Percentiles rank a stretch among this genome's conserved stretches.
Evolutionary conservation across 2,888 invertebrate species (phyloP).

Genomic region (Saturnia pavonia): DNA sequence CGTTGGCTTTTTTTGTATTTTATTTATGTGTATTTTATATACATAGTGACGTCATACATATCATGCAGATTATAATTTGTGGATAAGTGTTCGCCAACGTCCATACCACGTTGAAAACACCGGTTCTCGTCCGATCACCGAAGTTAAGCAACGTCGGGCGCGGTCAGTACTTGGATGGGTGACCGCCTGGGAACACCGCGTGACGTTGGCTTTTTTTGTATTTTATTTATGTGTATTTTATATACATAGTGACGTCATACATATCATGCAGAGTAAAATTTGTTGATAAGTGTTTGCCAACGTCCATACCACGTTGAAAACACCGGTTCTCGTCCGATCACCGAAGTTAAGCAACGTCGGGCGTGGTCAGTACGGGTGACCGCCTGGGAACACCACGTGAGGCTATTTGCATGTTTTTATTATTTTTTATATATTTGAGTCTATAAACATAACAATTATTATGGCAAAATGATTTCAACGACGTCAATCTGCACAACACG

Average conservation of each 20-base stretch:
- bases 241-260: no score
- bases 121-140: constrained; percentile 78
- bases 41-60: no score
- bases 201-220: constrained; percentile 46
- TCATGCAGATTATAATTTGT: no score
- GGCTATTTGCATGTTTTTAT: background rate
- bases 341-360: constrained; percentile 78
- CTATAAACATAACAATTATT: no score
- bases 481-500: no score
- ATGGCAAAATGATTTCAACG: no score
- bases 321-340: constrained; percentile 78
- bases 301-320: constrained; percentile 23
- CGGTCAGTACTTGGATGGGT: constrained; percentile 77
- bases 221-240: no score
- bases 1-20: constrained; percentile 61
- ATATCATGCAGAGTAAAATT: no score
- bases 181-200: constrained; percentile 73
- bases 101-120: constrained; percentile 57
- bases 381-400: constrained; percentile 62
- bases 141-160: constrained; percentile 77
- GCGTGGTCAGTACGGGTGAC: constrained; percentile 78
- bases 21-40: no score
- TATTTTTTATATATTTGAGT: no score
- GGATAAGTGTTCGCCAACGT: no score
- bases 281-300: background rate